Evolutionary conservation across 2,888 invertebrate genomes (phyloP).

Genomic region (Criorhina ranunculi): DNA sequence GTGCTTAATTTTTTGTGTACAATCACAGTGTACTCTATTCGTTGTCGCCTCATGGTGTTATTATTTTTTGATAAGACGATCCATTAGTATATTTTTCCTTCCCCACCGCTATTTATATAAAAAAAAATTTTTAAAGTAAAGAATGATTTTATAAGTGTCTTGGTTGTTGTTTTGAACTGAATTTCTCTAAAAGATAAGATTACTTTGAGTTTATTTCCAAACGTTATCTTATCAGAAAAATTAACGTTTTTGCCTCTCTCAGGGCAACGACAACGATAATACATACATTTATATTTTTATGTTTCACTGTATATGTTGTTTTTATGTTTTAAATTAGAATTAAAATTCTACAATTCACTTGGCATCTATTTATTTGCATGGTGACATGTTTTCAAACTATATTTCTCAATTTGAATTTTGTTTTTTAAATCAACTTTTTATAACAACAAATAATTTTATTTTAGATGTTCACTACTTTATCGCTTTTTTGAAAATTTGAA

Average conservation of each 20-base stretch:
- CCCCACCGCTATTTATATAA: background rate
- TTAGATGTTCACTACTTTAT: background rate
- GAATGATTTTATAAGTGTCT: slow-evolving; percentile 37
- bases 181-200: slow-evolving; percentile 63
- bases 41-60: slow-evolving; percentile 35
- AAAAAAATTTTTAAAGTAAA: slow-evolving; percentile 55
- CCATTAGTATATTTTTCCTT: slow-evolving; percentile 28
- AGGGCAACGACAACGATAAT: background rate
- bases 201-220: slow-evolving; percentile 51
- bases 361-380: slow-evolving; percentile 18
- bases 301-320: slow-evolving; percentile 2
- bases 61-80: slow-evolving; percentile 55
- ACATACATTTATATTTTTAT: too few species aligned
- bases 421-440: slow-evolving; percentile 17
- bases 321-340: slow-evolving; percentile 10
- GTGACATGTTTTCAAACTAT: background rate
- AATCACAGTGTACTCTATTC: slow-evolving; percentile 9
- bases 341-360: slow-evolving; percentile 8
- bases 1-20: background rate
- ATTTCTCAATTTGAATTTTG: slow-evolving; percentile 39
- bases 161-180: slow-evolving; percentile 69
- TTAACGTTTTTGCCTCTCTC: slow-evolving; percentile 21
- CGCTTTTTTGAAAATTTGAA: slow-evolving; percentile 19
- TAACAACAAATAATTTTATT: slow-evolving; percentile 5
- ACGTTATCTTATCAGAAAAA: slow-evolving; percentile 59